Percentiles rank a stretch among this genome's conserved stretches.
These are phyloP conservation scores for Trachelus iudaicus DNA, from an alignment of 2,888 invertebrate genomes.

Conservation along the genomic window DNA sequence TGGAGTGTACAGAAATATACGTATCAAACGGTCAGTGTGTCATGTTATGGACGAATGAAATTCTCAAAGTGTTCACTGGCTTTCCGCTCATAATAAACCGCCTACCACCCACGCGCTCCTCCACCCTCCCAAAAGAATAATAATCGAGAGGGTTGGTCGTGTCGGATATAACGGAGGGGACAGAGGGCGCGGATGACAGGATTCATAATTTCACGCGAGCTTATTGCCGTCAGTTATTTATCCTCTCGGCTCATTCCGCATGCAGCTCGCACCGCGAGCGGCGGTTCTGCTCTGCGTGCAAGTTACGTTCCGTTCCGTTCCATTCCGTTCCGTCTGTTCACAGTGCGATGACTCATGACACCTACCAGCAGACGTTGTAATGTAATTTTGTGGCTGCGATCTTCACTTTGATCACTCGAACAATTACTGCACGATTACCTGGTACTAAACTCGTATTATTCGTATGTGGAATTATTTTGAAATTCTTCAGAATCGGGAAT, in stretches of 20 bases:
- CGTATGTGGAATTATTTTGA: not conserved
- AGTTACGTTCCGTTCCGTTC: conserved; percentile 5
- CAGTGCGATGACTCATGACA: conserved; percentile 3
- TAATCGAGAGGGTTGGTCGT: conserved; percentile 16
- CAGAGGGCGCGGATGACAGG: conserved; percentile 43
- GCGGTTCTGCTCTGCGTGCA: not conserved
- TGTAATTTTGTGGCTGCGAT: not conserved
- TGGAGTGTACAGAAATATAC: not conserved
- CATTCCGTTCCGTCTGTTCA: conserved; percentile 5
- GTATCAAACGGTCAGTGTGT: conserved; percentile 12
- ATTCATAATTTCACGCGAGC: conserved; percentile 59
- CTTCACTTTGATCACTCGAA: not conserved
- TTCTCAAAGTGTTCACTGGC: not conserved
- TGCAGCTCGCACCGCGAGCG: conserved; percentile 45
- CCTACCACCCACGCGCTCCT: conserved; percentile 2
- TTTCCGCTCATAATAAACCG: conserved; percentile 1
- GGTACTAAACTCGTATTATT: not conserved
- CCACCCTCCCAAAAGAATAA: conserved; percentile 22
- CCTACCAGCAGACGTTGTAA: not conserved
- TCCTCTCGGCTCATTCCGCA: conserved; percentile 52
- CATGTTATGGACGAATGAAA: not conserved
- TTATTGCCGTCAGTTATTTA: conserved; percentile 61
- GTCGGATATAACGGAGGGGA: conserved; percentile 23
- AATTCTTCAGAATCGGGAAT: not conserved
- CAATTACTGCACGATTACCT: not conserved